phyloP scores from a whole-genome alignment of 2,797 vertebrate species.

The Manis pentadactyla region DNA sequence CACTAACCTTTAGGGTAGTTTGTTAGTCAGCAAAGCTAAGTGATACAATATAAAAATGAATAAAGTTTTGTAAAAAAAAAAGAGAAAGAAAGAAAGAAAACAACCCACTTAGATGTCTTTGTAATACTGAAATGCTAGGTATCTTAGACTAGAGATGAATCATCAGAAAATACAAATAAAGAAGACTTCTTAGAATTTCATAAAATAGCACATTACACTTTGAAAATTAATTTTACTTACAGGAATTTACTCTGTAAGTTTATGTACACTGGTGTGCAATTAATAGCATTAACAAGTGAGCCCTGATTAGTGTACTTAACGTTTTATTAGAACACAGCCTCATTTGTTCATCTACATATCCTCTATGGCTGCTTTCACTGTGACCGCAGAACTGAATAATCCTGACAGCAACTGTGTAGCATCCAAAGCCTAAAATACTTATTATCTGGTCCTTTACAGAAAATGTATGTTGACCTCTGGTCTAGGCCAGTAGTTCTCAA shows the following conservation, averaged over 20 bases:
- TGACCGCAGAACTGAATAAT: background rate
- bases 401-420: background rate
- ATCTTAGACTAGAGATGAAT: background rate
- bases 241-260: background rate
- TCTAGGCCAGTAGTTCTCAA: background rate
- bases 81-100: background rate
- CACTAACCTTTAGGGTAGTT: background rate
- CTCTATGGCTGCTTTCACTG: background rate
- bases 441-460: background rate
- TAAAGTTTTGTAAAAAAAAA: background rate
- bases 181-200: background rate
- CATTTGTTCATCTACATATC: background rate
- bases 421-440: background rate
- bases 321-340: background rate
- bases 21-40: background rate
- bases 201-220: background rate
- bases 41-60: background rate
- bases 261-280: background rate
- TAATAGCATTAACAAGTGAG: background rate
- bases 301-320: background rate
- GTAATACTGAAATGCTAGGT: background rate
- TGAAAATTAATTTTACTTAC: background rate
- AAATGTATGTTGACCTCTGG: background rate
- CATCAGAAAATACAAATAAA: conserved; percentile 30
- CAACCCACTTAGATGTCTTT: background rate